Evolutionary conservation across 2,797 vertebrate genomes (phyloP), one percentile per base, ranked within the genome.

Genomic region (Erpetoichthys calabaricus): DNA sequence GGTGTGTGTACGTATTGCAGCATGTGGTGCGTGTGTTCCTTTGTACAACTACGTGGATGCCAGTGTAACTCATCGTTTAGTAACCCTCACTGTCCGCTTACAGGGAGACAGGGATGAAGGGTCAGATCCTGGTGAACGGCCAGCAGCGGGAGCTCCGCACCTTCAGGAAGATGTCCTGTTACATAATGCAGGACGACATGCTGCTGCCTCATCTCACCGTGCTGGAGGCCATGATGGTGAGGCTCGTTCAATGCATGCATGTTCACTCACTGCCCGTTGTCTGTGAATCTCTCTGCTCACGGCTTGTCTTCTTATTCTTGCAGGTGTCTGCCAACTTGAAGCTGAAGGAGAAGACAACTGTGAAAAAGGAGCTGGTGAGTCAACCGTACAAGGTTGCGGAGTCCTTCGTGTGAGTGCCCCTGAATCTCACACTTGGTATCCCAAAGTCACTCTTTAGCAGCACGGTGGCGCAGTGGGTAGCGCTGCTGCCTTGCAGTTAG

Each of bases 161-260:
- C 44, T 99, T 99, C 79, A 86, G 95, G 62, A 99, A 99, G 81
- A 97, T 99, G 96, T 99, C 96, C 53, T 99, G 96, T 72, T 99
- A 99, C 74, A 99, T 99, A 77, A 99, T 99, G 96, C 96, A 99
- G 77, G 92, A 99, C 0, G 94, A 99, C 76, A 94, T 97, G 94
- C 80, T 99, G 58, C 76, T 99, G 78, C 96, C 95, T 0, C 86
- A 98, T 71, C 90, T 99, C 66, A 95, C 92, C 0, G 85, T 84
- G 4, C 75, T 85, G 61, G 96, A 99, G 70, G 96, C 96, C 63
- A 98, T 99, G 96, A 96, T 94, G 95, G 96, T 99, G 74, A 87
- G 87, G 41, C 46, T 64, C 53, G 46, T 3, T 5, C 41, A 5
- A 5, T 51, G 9, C 5, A 51, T 51, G 5, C 8, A 4, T 9